Base-by-base conservation (phyloP, 2,797 vertebrate species). In the Tapera naevia region DNA sequence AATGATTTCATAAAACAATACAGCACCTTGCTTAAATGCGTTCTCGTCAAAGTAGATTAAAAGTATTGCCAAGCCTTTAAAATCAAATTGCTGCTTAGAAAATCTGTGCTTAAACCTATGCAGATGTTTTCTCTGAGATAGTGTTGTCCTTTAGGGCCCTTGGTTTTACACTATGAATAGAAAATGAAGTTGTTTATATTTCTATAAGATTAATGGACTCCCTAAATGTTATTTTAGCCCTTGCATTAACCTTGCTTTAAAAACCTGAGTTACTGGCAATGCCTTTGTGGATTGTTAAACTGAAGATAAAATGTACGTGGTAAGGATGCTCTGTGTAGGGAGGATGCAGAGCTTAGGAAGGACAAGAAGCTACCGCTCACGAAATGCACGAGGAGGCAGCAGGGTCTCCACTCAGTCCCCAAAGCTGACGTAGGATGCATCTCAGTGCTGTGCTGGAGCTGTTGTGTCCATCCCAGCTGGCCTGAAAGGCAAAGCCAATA, bases 161-260 rank as follows among this genome's bases (percentile, higher is more conserved):
- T 80, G 51, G n/a, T 75, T 86, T 83, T 60, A 39, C 27, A 46
- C 32, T n/a, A 11, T 56, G 24, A 73, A 62, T 56, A 62, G 79
- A 80, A 89, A 76, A 72, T 72, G 15, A 70, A 83, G 13, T 56
- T 61, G 54, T 67, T 80, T 73, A 5, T 89, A 54, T 73, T 89
- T 91, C 69, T 37, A 1, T 54, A 35, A 91, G 37, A 48, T 57
- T 80, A 89, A 71, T 33, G 32, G 46, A 22, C 37, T 82, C 48
- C 15, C 37, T 66, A 61, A 79, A 71, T 46, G 32, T 28, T 79
- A 25, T 70, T 74, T 35, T 72, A 80, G 80, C 25, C 45, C 28
- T 81, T 83, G 45, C 18, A 41, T 78, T 81, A 54, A 60, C 62
- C 66, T 85, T 1, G 0, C 27, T 65, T 33, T 70, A 37, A 65